phyloP scores from a whole-genome alignment of 2,113 vertebrate species.

The Ictalurus furcatus region DNA sequence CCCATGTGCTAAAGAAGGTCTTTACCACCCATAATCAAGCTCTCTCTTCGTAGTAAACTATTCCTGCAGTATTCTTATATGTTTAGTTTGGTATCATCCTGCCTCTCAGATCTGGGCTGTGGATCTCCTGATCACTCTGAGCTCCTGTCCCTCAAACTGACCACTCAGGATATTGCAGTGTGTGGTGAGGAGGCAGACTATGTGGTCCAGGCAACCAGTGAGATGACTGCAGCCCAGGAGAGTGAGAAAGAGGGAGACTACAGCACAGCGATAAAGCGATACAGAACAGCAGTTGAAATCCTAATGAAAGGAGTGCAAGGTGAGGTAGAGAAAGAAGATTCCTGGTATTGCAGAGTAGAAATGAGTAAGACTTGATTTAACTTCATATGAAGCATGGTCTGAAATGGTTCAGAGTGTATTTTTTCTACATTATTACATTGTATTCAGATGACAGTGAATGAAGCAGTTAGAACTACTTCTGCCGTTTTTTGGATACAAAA shows the following conservation, averaged over 20 bases:
- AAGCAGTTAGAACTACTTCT: background rate
- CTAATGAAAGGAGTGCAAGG: constrained; percentile 82
- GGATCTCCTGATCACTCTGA: constrained; percentile 64
- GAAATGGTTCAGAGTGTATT: background rate
- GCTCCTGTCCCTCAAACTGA: constrained; percentile 62
- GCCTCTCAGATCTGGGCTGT: constrained; percentile 55
- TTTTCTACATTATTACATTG: background rate
- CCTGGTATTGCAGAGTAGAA: background rate
- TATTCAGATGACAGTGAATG: background rate
- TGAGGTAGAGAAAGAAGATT: constrained; percentile 57
- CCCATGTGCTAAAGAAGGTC: constrained; percentile 85
- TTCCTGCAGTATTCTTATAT: background rate
- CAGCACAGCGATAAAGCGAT: constrained; percentile 73
- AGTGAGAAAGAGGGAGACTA: constrained; percentile 72
- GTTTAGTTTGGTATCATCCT: background rate
- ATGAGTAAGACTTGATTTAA: background rate
- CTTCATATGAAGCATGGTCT: background rate
- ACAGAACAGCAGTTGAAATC: constrained; percentile 79
- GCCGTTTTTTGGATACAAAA: background rate
- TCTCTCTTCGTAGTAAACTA: background rate
- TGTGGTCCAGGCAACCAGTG: constrained; percentile 64
- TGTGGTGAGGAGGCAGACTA: constrained; percentile 64
- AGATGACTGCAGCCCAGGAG: constrained; percentile 66
- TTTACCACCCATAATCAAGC: background rate
- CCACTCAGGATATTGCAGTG: constrained; percentile 26